Percentiles rank a stretch among this genome's conserved stretches.
Conservation (phyloP, 2,888 invertebrate species). For the Linnaemya vulpina region DNA sequence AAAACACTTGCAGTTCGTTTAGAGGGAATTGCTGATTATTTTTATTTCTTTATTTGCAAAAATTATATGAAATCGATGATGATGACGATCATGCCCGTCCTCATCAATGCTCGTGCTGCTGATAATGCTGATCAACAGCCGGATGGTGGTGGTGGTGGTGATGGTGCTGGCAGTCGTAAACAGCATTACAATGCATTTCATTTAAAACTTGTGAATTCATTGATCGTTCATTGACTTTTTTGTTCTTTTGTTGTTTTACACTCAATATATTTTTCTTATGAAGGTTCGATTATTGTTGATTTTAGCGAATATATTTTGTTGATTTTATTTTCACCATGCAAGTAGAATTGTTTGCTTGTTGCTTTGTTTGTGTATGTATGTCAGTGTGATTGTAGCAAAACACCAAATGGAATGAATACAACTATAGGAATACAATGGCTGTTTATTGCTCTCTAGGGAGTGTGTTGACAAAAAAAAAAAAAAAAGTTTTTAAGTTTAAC, state of each 20-base stretch:
- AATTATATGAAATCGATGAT: slow-evolving; percentile 43
- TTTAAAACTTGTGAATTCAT: slow-evolving; percentile 69
- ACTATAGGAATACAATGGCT: slow-evolving; percentile 28
- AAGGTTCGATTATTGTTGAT: slow-evolving; percentile 62
- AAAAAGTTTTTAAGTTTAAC: slow-evolving; percentile 34
- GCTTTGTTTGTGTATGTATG: background rate
- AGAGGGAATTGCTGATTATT: slow-evolving; percentile 56
- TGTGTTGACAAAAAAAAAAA: slow-evolving; percentile 45
- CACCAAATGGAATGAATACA: background rate
- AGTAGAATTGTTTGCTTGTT: slow-evolving; percentile 45
- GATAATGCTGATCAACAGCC: slow-evolving; percentile 2
- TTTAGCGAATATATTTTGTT: slow-evolving; percentile 34
- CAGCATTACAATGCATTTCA: slow-evolving; percentile 63
- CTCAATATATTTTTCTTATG: slow-evolving; percentile 52
- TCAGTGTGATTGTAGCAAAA: slow-evolving; percentile 1
- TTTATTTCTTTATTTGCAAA: slow-evolving; percentile 45
- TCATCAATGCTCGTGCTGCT: slow-evolving; percentile 32
- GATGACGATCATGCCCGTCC: slow-evolving; percentile 52
- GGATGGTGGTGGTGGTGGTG: slow-evolving; percentile 16
- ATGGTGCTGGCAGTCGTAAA: slow-evolving; percentile 10
- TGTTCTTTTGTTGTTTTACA: slow-evolving; percentile 30
- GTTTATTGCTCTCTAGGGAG: slow-evolving; percentile 63
- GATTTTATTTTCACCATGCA: slow-evolving; percentile 14
- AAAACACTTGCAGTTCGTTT: slow-evolving; percentile 57
- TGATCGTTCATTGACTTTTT: slow-evolving; percentile 72